These are phyloP conservation scores for Apeira syringaria DNA, from an alignment of 2,888 invertebrate species.

Conservation along the genomic window DNA sequence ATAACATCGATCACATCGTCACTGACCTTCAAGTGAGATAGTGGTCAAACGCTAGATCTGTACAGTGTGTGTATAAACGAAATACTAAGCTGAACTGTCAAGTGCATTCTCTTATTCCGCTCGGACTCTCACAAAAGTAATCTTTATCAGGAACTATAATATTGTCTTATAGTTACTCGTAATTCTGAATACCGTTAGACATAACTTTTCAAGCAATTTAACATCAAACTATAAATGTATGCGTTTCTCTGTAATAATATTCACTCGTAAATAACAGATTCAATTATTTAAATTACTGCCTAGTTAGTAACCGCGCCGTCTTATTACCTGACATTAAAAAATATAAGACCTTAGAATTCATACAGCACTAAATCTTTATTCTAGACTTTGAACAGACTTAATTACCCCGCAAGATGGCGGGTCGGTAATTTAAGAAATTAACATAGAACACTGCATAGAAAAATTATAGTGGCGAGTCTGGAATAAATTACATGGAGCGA, in stretches of 20 bases:
- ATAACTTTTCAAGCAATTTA: background rate
- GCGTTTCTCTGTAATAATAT: background rate
- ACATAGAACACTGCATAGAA: constrained; percentile 28
- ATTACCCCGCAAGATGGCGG: constrained; percentile 28
- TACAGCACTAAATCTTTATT: constrained; percentile 34
- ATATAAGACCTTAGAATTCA: constrained; percentile 25
- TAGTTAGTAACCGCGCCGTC: constrained; percentile 3
- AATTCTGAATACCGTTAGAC: background rate
- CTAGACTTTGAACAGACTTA: constrained; percentile 28
- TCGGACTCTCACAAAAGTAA: too few relatives aligned
- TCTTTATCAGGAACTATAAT: too few relatives aligned
- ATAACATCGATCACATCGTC: too few relatives aligned
- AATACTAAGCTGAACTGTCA: too few relatives aligned
- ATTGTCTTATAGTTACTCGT: too few relatives aligned
- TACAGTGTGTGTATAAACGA: too few relatives aligned
- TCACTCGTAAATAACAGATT: background rate
- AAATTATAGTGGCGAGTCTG: constrained; percentile 27
- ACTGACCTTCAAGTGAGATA: too few relatives aligned
- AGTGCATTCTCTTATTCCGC: too few relatives aligned
- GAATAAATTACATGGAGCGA: constrained; percentile 29
- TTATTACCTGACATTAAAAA: constrained; percentile 23
- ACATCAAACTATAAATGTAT: background rate
- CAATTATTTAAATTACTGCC: constrained; percentile 5
- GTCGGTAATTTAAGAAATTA: constrained; percentile 31
- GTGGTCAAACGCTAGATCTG: too few relatives aligned